A percentile compares a stretch with the other conserved stretches of the same genome.
Conservation (phyloP, 2,113 vertebrate species). For the Datnioides undecimradiatus region DNA sequence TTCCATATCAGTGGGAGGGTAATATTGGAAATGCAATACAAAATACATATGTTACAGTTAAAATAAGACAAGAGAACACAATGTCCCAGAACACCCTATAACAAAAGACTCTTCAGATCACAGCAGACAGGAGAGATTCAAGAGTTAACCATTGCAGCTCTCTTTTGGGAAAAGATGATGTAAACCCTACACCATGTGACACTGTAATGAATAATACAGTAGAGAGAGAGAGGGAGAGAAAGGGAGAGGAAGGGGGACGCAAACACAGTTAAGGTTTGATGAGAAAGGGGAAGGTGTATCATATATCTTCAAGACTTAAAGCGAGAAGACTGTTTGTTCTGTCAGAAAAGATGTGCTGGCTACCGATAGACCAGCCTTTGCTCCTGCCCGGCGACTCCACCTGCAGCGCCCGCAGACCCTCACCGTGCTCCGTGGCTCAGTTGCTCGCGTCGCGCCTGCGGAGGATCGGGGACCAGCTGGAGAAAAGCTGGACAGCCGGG, state of each 20-base stretch:
- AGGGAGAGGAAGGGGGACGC: conserved; percentile 1
- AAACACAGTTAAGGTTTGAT: conserved; percentile 64
- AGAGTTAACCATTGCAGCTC: conserved; percentile 82
- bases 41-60: background rate
- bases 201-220: conserved; percentile 86
- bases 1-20: accelerated
- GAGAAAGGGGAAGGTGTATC: conserved; percentile 56
- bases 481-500: conserved; percentile 68
- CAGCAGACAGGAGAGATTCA: conserved; percentile 64
- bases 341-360: conserved; percentile 84
- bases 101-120: conserved; percentile 57
- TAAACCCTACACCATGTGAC: conserved; percentile 89
- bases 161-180: conserved; percentile 89
- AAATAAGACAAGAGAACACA: background rate
- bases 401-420: conserved; percentile 67
- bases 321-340: conserved; percentile 21
- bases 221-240: conserved; percentile 54
- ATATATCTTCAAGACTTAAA: conserved; percentile 36
- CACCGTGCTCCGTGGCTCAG: conserved; percentile 79
- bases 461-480: conserved; percentile 88
- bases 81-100: conserved; percentile 18
- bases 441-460: conserved; percentile 84
- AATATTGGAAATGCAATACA: background rate
- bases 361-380: conserved; percentile 77
- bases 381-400: conserved; percentile 75